Conservation (phyloP, 2,113 vertebrate species). For the Serinus canaria region DNA sequence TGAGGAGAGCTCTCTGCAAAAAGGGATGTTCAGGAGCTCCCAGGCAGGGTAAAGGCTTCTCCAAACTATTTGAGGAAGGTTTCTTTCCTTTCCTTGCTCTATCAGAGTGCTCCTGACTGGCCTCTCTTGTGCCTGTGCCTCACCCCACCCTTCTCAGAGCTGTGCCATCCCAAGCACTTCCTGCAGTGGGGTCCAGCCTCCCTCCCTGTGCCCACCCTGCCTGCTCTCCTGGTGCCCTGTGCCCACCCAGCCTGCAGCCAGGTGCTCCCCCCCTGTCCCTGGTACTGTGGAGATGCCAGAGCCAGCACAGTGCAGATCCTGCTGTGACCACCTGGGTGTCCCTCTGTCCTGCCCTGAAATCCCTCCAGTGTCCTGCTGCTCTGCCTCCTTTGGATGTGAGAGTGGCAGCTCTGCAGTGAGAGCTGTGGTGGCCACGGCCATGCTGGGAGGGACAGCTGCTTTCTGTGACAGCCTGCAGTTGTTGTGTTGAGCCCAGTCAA, state of each 20-base stretch:
- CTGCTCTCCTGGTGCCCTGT: background rate
- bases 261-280: background rate
- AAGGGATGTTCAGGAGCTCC: background rate
- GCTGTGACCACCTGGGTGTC: background rate
- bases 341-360: background rate
- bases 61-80: background rate
- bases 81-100: background rate
- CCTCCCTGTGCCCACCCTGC: background rate
- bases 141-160: background rate
- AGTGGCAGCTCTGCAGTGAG: background rate
- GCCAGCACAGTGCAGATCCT: background rate
- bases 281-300: rapidly evolving
- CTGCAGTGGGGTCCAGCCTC: background rate
- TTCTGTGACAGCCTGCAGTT: background rate
- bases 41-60: background rate
- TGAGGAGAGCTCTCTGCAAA: background rate
- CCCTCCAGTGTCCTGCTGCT: background rate
- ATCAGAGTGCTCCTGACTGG: background rate
- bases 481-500: background rate
- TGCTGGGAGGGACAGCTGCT: background rate
- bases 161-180: background rate
- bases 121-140: background rate
- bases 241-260: rapidly evolving
- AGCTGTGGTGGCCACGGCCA: rapidly evolving
- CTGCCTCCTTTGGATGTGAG: background rate